phyloP scores from a whole-genome alignment of 2,888 invertebrate species.

The Anticlea derivata region DNA sequence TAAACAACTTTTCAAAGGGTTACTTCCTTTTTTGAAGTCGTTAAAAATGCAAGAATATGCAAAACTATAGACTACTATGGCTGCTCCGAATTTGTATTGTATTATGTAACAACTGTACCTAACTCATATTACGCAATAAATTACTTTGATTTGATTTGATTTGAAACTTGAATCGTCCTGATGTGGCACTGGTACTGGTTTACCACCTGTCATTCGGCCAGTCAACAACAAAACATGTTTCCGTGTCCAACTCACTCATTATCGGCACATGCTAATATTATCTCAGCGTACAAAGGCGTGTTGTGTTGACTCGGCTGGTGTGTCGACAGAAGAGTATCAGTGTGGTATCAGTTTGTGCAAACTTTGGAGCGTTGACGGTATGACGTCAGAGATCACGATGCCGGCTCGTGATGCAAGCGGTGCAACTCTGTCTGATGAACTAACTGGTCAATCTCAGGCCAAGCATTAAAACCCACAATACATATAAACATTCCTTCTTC shows the following conservation, averaged over 20 bases:
- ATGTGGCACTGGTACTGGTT: not conserved
- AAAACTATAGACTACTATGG: too few relatives aligned
- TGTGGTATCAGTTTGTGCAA: conserved; percentile 21
- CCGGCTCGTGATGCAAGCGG: conserved; percentile 28
- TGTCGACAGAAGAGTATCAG: conserved; percentile 19
- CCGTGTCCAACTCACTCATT: conserved; percentile 13
- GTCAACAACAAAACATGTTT: conserved; percentile 17
- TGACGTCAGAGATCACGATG: conserved; percentile 31
- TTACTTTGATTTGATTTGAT: too few relatives aligned
- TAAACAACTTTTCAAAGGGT: too few relatives aligned
- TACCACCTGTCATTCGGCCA: conserved; percentile 3
- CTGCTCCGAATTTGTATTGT: too few relatives aligned
- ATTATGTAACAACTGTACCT: too few relatives aligned
- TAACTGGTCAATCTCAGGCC: conserved; percentile 19
- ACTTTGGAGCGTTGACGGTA: conserved; percentile 12
- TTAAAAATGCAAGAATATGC: too few relatives aligned
- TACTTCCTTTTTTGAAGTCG: too few relatives aligned
- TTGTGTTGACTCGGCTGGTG: conserved; percentile 5
- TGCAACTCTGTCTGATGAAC: conserved; percentile 27
- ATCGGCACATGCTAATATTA: conserved; percentile 20
- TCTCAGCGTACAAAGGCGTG: conserved; percentile 12
- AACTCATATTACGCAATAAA: too few relatives aligned
- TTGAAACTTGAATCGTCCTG: not conserved
- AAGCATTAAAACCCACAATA: not conserved
- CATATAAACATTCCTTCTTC: too few relatives aligned